Percentiles rank a stretch among this genome's conserved stretches.
These are phyloP conservation scores for Selenia dentaria DNA, from an alignment of 2,888 invertebrate species.

Conservation along the genomic window DNA sequence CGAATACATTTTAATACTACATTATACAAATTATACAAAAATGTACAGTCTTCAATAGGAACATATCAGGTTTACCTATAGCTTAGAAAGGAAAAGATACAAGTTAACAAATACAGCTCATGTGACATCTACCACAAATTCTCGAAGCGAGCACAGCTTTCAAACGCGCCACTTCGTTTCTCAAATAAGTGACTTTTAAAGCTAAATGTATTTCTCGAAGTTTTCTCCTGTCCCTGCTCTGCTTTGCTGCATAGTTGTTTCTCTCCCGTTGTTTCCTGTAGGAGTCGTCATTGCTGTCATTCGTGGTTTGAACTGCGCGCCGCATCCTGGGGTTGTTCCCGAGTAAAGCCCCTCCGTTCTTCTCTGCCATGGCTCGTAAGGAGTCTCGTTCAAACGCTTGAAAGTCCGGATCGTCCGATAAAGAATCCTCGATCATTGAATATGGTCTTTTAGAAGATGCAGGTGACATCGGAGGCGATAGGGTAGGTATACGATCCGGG, in stretches of 20 bases:
- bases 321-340: constrained; percentile 88
- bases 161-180: constrained; percentile 52
- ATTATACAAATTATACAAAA: too few relatives aligned
- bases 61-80: too few relatives aligned
- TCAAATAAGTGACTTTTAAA: constrained; percentile 92
- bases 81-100: too few relatives aligned
- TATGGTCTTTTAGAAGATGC: constrained; percentile 29
- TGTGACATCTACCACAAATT: constrained; percentile 46
- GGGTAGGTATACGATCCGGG: constrained; percentile 20
- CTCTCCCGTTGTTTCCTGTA: constrained; percentile 95
- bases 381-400: constrained; percentile 87
- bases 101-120: constrained; percentile 27
- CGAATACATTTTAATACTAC: too few relatives aligned
- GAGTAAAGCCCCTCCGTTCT: constrained; percentile 79
- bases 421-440: constrained; percentile 40
- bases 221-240: constrained; percentile 95
- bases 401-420: constrained; percentile 83
- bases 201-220: constrained; percentile 97
- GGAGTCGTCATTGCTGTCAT: constrained; percentile 86
- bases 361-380: constrained; percentile 86
- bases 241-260: constrained; percentile 98
- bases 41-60: neutral
- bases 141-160: constrained; percentile 46
- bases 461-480: constrained; percentile 48
- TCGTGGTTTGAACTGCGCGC: constrained; percentile 62